A percentile compares a stretch with the other conserved stretches of the same genome.
Evolutionary conservation across 2,888 invertebrate genomes (phyloP).

Genomic region (Allolobophora icterica): DNA sequence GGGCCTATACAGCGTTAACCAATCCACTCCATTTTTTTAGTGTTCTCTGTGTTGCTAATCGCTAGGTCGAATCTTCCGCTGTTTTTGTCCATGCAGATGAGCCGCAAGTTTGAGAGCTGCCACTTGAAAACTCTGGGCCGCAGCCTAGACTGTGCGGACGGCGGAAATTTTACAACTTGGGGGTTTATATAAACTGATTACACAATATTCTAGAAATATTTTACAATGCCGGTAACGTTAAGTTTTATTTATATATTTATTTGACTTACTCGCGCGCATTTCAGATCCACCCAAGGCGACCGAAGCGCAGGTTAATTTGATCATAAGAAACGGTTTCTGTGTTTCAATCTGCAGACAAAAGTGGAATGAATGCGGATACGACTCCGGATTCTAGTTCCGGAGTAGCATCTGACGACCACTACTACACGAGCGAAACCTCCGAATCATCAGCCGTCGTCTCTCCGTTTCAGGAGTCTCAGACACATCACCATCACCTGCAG

Average conservation of each 20-base stretch:
- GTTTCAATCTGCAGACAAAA: conserved; percentile 30
- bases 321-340: not conserved
- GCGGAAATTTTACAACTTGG: too few species aligned
- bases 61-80: too few species aligned
- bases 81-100: too few species aligned
- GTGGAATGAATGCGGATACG: conserved; percentile 40
- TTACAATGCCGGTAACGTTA: not conserved
- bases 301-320: too few species aligned
- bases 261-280: not conserved
- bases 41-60: too few species aligned
- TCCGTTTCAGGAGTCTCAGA: conserved; percentile 21
- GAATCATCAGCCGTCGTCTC: conserved; percentile 26
- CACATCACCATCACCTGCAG: not conserved
- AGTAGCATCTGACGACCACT: conserved; percentile 57
- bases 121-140: too few species aligned
- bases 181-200: not conserved
- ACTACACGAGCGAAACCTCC: conserved; percentile 38
- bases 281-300: not conserved
- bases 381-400: conserved; percentile 62
- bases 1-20: too few species aligned
- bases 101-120: too few species aligned
- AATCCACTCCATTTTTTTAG: too few species aligned
- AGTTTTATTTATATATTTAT: not conserved
- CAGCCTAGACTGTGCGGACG: too few species aligned
- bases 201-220: not conserved